Percentiles rank a stretch among this genome's conserved stretches.
Conservation (phyloP, 2,113 vertebrate genomes). For the Euleptes europaea region DNA sequence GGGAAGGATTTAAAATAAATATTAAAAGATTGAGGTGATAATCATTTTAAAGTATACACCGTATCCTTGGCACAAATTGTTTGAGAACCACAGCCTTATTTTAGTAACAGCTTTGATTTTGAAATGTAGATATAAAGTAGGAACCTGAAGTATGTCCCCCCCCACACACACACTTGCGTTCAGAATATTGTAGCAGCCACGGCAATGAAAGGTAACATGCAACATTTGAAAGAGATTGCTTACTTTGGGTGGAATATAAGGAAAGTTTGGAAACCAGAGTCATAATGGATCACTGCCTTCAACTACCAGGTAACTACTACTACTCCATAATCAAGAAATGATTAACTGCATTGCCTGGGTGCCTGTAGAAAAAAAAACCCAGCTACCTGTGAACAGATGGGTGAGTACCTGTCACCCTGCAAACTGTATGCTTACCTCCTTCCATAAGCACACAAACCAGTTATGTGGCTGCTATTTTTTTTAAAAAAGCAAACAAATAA, state of each 20-base stretch:
- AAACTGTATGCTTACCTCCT: neutral
- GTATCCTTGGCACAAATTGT: neutral
- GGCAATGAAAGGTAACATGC: constrained; percentile 1
- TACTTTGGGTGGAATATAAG: constrained; percentile 17
- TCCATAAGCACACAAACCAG: neutral
- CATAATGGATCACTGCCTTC: constrained; percentile 29
- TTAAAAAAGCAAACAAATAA: constrained; percentile 16
- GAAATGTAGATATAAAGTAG: constrained; percentile 11
- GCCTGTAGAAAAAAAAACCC: constrained; percentile 9
- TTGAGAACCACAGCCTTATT: neutral
- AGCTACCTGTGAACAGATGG: constrained; percentile 19
- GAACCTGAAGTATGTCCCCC: neutral
- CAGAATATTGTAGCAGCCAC: neutral
- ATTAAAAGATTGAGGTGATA: no score
- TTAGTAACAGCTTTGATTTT: constrained; percentile 10
- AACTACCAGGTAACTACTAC: constrained; percentile 26
- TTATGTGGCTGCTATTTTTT: neutral
- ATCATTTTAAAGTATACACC: neutral
- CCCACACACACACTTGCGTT: no score
- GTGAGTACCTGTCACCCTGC: constrained; percentile 21
- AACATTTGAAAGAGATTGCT: neutral
- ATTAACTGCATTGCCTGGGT: neutral
- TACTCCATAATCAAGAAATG: constrained; percentile 21
- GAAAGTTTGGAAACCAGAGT: constrained; percentile 9
- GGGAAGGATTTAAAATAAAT: no score